Conservation (phyloP, 2,797 vertebrate genomes). For the Fratercula arctica region DNA sequence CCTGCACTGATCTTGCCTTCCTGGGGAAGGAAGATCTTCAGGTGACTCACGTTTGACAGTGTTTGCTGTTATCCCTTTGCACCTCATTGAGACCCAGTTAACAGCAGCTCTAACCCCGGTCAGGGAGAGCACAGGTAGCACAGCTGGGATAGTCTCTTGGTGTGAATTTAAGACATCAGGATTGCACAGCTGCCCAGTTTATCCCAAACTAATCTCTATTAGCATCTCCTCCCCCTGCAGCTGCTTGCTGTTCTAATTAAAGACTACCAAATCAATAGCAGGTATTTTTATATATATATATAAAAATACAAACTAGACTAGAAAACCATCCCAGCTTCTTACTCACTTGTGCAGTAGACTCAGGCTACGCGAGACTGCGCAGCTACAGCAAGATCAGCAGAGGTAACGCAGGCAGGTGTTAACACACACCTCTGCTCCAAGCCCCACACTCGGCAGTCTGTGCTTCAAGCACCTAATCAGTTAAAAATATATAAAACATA, state of each 20-base stretch:
- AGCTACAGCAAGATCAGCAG: not conserved
- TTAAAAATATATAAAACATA: not conserved
- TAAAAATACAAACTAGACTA: not conserved
- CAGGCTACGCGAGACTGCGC: fast-evolving
- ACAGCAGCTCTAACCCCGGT: not conserved
- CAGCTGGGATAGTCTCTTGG: not conserved
- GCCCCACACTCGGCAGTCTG: not conserved
- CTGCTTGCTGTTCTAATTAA: not conserved
- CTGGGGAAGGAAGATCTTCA: no score
- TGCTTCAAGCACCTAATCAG: not conserved
- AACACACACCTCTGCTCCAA: not conserved
- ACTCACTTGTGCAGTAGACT: not conserved
- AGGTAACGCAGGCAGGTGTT: not conserved
- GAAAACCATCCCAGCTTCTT: not conserved
- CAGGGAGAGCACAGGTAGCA: not conserved
- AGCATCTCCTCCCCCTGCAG: not conserved
- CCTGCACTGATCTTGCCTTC: not conserved
- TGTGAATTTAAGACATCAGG: not conserved
- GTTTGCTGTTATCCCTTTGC: not conserved
- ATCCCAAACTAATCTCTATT: not conserved
- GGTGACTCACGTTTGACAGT: not conserved
- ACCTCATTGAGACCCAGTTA: not conserved
- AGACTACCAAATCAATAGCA: not conserved
- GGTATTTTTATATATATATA: not conserved
- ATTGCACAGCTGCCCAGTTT: not conserved